Percentiles rank a stretch among this genome's conserved stretches.
These are phyloP conservation scores for Agonopterix arenella DNA, from an alignment of 2,888 invertebrate genomes.

Conservation along the genomic window DNA sequence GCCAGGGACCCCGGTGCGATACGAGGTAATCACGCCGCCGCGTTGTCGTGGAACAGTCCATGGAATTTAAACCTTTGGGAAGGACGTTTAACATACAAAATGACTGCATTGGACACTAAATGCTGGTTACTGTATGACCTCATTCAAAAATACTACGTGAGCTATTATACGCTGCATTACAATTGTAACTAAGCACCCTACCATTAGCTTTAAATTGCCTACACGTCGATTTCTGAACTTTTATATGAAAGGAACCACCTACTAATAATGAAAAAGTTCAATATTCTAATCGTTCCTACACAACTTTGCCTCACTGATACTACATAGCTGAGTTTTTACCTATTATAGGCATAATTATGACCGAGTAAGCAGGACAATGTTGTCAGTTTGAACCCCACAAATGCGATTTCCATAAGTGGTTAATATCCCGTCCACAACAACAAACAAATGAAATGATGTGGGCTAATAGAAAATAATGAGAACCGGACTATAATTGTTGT, in stretches of 20 bases:
- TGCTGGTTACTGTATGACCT: background rate
- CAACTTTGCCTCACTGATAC: too few species aligned
- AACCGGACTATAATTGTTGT: background rate
- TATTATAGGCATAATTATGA: too few species aligned
- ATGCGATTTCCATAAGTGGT: too few species aligned
- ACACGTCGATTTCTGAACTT: too few species aligned
- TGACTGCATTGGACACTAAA: constrained; percentile 10
- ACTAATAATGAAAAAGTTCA: too few species aligned
- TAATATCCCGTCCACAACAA: background rate
- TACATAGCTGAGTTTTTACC: too few species aligned
- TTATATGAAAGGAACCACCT: too few species aligned
- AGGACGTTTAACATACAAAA: constrained; percentile 11
- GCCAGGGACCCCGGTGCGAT: constrained; percentile 43
- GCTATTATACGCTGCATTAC: background rate
- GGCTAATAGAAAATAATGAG: constrained; percentile 31
- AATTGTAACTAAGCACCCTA: background rate
- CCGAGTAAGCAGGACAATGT: too few species aligned
- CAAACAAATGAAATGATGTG: constrained; percentile 7
- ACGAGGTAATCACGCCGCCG: constrained; percentile 48
- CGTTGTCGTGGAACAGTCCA: constrained; percentile 39
- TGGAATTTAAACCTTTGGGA: constrained; percentile 13
- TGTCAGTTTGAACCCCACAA: too few species aligned
- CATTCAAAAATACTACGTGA: background rate
- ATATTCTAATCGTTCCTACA: too few species aligned
- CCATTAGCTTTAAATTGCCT: too few species aligned